Evolutionary conservation across 2,888 invertebrate genomes (phyloP), one percentile per base, ranked within the genome.

Genomic region (Agonopterix subpropinquella): DNA sequence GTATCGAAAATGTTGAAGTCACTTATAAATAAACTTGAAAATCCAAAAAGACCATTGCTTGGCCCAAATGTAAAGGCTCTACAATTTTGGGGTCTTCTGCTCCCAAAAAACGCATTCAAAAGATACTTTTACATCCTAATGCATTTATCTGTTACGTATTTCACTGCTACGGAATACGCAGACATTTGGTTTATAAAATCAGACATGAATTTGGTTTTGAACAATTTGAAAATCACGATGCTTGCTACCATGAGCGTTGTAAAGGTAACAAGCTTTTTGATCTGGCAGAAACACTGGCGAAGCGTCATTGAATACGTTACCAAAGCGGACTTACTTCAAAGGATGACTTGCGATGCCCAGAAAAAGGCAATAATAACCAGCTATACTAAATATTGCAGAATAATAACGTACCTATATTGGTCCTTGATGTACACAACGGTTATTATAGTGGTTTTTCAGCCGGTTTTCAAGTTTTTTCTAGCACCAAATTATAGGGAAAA

Each of bases 221-320:
- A 76, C 35, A 86, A 86, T 47, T 47, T 86, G 5, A 87, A 87
- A 54, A 81, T 86, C 0, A 83, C 82, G 0, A 70, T 87, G 68
- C 45, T 86, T 1, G 79, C 85, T 0, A 78, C 28, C 2, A 28
- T 28, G 28, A 83, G 78, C 47, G 79, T 83, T 0, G 54, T 59
- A 7, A 87, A 87, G 57, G 74, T 85, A 0, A 52, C 57, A 0
- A 80, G 79, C 0, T 83, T 87, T 53, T 45, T 85, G 11, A 53
- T 48, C 11, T 80, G 80, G 77, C 84, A 85, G 53, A 62, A 71
- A 9, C 36, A 70, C 39, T 87, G 87, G 87, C 65, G 51, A 41
- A 55, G 52, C 8, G 73, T 86, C 2, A 80, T 86, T 1, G 70
- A 78, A 2, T 86, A 83, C 45, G 79, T 83, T 0, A 81, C 73